phyloP scores from a whole-genome alignment of 1,140 invertebrate species.

The Ephestia elutella region DNA sequence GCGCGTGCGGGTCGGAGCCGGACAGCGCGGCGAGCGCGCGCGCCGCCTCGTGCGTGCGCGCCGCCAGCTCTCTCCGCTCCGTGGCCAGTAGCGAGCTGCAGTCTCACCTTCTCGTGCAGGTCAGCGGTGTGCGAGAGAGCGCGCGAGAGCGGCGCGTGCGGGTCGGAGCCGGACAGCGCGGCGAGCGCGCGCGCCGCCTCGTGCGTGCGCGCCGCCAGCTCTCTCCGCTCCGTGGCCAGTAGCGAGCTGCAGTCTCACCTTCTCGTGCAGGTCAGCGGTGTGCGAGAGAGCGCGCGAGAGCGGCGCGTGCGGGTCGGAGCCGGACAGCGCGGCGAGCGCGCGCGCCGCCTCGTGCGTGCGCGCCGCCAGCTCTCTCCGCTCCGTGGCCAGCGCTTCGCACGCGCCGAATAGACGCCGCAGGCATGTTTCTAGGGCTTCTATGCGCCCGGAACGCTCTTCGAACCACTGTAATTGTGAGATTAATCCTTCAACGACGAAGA shows the following conservation, averaged over 20 bases:
- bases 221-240: too few species aligned
- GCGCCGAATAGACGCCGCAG: constrained; percentile 91
- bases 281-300: constrained; percentile 94
- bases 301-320: constrained; percentile 95
- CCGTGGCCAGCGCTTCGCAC: constrained; percentile 90
- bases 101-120: too few species aligned
- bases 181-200: neutral
- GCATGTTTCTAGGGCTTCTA: constrained; percentile 94
- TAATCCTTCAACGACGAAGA: too few species aligned
- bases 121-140: too few species aligned
- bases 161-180: too few species aligned
- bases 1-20: too few species aligned
- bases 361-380: constrained; percentile 89
- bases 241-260: too few species aligned
- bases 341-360: constrained; percentile 84
- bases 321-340: constrained; percentile 92
- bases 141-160: too few species aligned
- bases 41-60: too few species aligned
- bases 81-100: too few species aligned
- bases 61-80: too few species aligned
- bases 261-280: constrained; percentile 93
- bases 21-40: too few species aligned
- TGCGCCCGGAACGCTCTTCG: constrained; percentile 94
- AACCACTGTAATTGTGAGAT: constrained; percentile 98
- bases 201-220: constrained; percentile 64